Evolutionary conservation across 2,888 invertebrate species (phyloP), one percentile per base, ranked within the genome.

Genomic region (Dolomedes plantarius): DNA sequence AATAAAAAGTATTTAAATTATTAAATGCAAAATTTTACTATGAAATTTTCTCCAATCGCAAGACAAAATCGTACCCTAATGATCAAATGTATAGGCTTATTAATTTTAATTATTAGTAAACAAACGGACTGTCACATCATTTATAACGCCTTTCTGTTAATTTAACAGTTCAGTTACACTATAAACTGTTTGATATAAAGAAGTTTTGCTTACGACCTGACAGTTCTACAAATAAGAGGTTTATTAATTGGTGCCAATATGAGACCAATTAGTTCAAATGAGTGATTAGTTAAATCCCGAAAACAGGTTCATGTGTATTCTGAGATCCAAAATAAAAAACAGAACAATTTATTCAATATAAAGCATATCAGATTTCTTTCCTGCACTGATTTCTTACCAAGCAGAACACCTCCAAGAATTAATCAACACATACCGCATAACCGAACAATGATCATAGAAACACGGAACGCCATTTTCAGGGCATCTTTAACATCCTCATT

Each of bases 221-320:
- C 31, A 9, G 0, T 9, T 11, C 11, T 32, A 16, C 46, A n/a
- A 19, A 56, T 85, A 77, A 56, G 39, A 73, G 36, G 67, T 56
- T 85, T 73, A 85, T 85, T 85, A 85, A 85, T 85, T 85, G 82
- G 76, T 83, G 77, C 76, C 83, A 85, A 85, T 85, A 85, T 85
- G 50, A 56, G 83, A 77, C 65, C 83, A 85, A 85, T 85, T 85
- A 85, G 83, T 77, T 77, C 77, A 77, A 83, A 39, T 77, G 77
- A 78, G 72, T 85, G 77, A 85, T 85, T 85, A 85, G 77, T 76
- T 65, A 85, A 85, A 77, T 85, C 27, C 64, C 31, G 27, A 50
- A 28, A 41, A 76, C 36, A 68, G n/a, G 67, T 27, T 32, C 9
- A 32, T 19, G 50, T 50, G 31, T 73, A 5, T 56, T 23, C 56